phyloP scores from a whole-genome alignment of 1,140 invertebrate species.

The Aphelenchoides avenae region DNA sequence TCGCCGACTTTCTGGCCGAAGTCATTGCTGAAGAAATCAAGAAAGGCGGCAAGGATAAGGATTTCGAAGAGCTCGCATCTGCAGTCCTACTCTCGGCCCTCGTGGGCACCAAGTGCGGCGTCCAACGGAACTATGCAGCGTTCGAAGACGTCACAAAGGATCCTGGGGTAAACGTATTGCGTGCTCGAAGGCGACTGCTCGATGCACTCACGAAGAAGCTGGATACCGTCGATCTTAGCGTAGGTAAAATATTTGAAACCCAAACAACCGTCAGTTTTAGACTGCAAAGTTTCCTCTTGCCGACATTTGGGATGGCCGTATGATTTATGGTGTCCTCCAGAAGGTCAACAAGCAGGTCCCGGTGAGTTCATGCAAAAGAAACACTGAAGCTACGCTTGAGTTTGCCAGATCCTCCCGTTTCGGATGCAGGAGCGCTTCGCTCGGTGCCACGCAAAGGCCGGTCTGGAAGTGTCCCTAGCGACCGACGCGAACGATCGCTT shows the following conservation, averaged over 20 bases:
- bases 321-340: constrained; percentile 42
- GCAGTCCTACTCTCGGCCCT: constrained; percentile 52
- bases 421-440: constrained; percentile 56
- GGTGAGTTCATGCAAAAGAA: constrained; percentile 8
- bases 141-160: neutral
- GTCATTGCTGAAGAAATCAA: constrained; percentile 24
- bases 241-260: neutral
- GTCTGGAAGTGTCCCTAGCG: constrained; percentile 41
- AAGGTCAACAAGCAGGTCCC: constrained; percentile 33
- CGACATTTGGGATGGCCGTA: constrained; percentile 44
- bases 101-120: constrained; percentile 32
- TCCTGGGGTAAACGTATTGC: constrained; percentile 20
- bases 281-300: constrained; percentile 40
- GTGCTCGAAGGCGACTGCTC: constrained; percentile 17
- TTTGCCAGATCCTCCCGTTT: constrained; percentile 33
- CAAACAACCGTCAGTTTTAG: constrained; percentile 35
- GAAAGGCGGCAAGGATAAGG: constrained; percentile 21
- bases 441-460: constrained; percentile 40
- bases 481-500: constrained; percentile 46
- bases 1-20: constrained; percentile 38
- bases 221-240: neutral
- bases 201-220: neutral
- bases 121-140: constrained; percentile 33
- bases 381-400: constrained; percentile 1
- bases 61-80: constrained; percentile 45